Base-by-base conservation (phyloP, 2,797 vertebrate genomes). In the Morelia viridis region DNA sequence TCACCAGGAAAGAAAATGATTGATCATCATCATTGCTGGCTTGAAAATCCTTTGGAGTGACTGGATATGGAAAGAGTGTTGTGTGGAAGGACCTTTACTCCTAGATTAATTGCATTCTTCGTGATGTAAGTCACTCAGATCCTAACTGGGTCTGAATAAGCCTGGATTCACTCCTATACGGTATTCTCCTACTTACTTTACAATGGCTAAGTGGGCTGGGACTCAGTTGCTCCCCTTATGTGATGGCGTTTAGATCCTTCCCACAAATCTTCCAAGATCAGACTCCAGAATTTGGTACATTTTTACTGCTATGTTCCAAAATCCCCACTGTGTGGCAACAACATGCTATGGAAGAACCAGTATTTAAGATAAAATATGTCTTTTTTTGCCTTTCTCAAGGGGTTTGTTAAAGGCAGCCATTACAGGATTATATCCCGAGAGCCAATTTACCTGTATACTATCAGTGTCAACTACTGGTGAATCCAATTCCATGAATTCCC, bases 291-390 rank as follows among this genome's bases (percentile, higher is more conserved):
- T 83, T 46, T 31, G 4, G 10, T 15, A 2, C 28, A 35, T 64
- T 57, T 91, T 53, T 57, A 64, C 24, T 92, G 91, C 24, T 9
- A 8, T 84, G n/a, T 31, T 41, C 15, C 87, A 64, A 84, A 87
- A 57, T 1, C 22, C 5, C 91, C 91, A 89, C 91, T 84, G 10
- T 88, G 91, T 92, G 91, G 91, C 91, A 35, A 46, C n/a, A 88
- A 57, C 50, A 89, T 64, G 28, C 87, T 28, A 88, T 31, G 4
- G 0, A 28, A 53, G 35, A 17, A 87, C 56, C 57, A 76, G 35
- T 61, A 87, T 61, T 53, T 61, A 58, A 0, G 7, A 11, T 2
- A 80, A 87, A 58, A 24, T 58, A 19, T 50, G 0, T 15, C 12
- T 22, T 19, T 57, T 41, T 62, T 41, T 8, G 19, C 31, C 31